Conservation (phyloP, 2,113 vertebrate species). For the Crotophaga sulcirostris region DNA sequence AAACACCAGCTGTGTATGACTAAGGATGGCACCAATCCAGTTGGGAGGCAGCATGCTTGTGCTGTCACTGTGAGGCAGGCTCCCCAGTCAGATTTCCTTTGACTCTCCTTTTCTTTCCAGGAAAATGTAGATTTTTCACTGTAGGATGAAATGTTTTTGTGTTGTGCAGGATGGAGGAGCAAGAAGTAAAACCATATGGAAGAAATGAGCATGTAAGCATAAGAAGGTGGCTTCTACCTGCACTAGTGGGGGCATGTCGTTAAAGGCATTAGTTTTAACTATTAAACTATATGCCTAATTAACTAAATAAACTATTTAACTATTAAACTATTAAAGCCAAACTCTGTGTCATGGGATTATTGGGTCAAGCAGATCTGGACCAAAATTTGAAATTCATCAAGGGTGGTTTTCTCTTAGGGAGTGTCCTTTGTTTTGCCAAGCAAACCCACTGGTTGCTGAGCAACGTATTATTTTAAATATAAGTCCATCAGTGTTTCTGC, state of each 20-base stretch:
- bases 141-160: neutral
- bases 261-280: neutral
- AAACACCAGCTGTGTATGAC: constrained; percentile 74
- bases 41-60: constrained; percentile 44
- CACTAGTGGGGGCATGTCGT: rapidly evolving
- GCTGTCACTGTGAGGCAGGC: constrained; percentile 27
- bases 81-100: constrained; percentile 47
- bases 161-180: neutral
- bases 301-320: too few species aligned
- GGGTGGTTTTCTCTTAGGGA: rapidly evolving
- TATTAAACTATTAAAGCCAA: rapidly evolving
- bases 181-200: neutral
- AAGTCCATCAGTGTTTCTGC: neutral
- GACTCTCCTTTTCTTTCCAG: constrained; percentile 30
- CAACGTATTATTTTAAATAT: neutral
- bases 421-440: neutral
- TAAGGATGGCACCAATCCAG: constrained; percentile 73
- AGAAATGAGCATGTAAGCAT: neutral
- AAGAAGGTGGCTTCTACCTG: neutral
- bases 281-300: too few species aligned
- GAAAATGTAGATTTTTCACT: constrained; percentile 42
- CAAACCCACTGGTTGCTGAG: neutral
- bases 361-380: neutral
- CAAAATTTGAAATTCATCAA: rapidly evolving
- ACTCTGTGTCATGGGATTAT: neutral